Conservation (phyloP, 2,113 vertebrate species). For the Microtus montanus region DNA sequence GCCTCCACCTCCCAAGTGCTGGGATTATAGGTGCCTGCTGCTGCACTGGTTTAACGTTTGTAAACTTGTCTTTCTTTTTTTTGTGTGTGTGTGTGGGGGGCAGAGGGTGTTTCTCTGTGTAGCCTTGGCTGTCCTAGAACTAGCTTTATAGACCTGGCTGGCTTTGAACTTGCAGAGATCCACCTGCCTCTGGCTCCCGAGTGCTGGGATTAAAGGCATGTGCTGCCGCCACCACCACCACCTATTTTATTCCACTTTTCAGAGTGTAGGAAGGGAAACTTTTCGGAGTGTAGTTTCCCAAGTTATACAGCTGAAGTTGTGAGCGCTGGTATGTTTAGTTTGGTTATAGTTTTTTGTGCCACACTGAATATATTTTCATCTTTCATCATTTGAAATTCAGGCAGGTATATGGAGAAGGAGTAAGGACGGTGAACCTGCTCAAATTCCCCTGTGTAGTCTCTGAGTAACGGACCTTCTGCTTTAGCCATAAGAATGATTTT, state of each 20-base stretch:
- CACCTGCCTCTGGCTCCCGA: neutral
- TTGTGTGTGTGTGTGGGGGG: neutral
- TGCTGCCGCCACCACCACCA: too few relatives aligned
- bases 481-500: neutral
- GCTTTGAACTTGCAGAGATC: neutral
- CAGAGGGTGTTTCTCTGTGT: neutral
- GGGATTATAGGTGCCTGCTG: neutral
- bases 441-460: neutral
- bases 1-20: neutral
- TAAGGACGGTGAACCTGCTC: neutral
- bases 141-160: neutral
- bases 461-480: neutral
- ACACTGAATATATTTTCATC: neutral
- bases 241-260: neutral
- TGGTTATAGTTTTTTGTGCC: neutral
- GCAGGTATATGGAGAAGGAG: neutral
- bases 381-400: conserved; percentile 18
- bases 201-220: neutral
- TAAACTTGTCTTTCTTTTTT: neutral
- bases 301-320: neutral
- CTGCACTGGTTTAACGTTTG: too few relatives aligned
- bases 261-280: neutral
- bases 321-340: neutral
- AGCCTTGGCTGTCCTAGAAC: neutral
- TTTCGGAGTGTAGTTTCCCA: neutral